Conservation (phyloP, 2,888 invertebrate genomes). For the Chrysotoxum bicinctum region DNA sequence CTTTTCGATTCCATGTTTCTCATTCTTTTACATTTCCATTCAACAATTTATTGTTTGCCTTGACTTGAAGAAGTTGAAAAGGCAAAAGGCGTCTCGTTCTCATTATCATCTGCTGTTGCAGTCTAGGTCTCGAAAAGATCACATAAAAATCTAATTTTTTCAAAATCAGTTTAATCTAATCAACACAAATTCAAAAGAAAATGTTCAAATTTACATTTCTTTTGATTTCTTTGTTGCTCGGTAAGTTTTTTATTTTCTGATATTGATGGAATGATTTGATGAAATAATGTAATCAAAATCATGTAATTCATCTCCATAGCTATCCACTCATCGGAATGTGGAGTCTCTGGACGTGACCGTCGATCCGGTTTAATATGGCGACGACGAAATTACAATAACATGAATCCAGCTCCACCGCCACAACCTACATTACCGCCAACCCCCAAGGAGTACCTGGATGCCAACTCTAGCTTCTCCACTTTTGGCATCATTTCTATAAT, state of each 20-base stretch:
- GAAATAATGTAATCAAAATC: not conserved
- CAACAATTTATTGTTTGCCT: constrained; percentile 69
- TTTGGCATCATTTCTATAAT: constrained; percentile 84
- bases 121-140: constrained; percentile 13
- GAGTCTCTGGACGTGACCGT: constrained; percentile 66
- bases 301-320: constrained; percentile 41
- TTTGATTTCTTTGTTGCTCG: constrained; percentile 48
- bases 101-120: not conserved
- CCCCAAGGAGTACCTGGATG: constrained; percentile 79
- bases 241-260: constrained; percentile 55
- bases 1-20: constrained; percentile 10
- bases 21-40: constrained; percentile 12
- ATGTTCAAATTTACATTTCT: constrained; percentile 58
- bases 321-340: constrained; percentile 72
- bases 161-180: not conserved
- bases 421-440: constrained; percentile 76
- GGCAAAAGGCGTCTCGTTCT: not conserved
- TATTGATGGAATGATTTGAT: not conserved
- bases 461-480: constrained; percentile 83
- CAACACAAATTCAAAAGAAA: constrained; percentile 27
- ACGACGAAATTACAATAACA: constrained; percentile 73
- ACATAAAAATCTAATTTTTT: not conserved
- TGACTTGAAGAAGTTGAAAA: constrained; percentile 22
- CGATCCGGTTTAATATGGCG: constrained; percentile 67
- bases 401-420: constrained; percentile 68